Evolutionary conservation across 2,113 vertebrate species (phyloP), one percentile per base, ranked within the genome.

Genomic region (Benthochromis sp.): DNA sequence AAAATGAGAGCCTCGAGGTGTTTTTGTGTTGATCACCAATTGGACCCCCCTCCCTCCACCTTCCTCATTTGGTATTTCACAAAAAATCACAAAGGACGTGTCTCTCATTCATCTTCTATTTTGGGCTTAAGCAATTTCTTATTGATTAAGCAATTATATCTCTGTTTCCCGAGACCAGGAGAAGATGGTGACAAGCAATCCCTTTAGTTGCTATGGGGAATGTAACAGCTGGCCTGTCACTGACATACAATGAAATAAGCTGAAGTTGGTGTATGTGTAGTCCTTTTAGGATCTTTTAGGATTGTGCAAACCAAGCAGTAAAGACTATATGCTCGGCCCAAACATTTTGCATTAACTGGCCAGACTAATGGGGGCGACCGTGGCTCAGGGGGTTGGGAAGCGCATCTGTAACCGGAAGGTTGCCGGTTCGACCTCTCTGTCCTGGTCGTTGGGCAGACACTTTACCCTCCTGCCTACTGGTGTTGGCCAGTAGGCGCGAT

Each of bases 131-230:
- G 50, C 52, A 17, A 59, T 73, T 54, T 82, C 79, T 78, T 90
- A 90, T 78, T 76, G 83, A 93, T 92, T 83, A 66, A 76, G 59
- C 81, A 86, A 66, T 87, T 87, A 83, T 84, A 66, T 53, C 19
- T 85, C 29, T n/a, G 2, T 81, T 91, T 84, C 55, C 90, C 31
- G 45, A 50, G 45, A 19, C 57, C n/a, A 24, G 55, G n/a, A 87
- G 57, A 80, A 63, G 81, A 43, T 66, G 55, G 53, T 9, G 3
- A 85, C 71, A 84, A 73, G 9, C 73, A 19, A 11, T 85, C 11
- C 3, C 11, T 13, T 87, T 57, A 66, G 5, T 10, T 79, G 79
- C 9, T 29, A 5, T 24, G 59, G 43, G 9, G 57, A 80, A 78
- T 47, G 29, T 47, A 11, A 84, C 40, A 38, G 29, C 27, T 5